Conservation (phyloP, 2,888 invertebrate genomes). For the Hyles lineata region DNA sequence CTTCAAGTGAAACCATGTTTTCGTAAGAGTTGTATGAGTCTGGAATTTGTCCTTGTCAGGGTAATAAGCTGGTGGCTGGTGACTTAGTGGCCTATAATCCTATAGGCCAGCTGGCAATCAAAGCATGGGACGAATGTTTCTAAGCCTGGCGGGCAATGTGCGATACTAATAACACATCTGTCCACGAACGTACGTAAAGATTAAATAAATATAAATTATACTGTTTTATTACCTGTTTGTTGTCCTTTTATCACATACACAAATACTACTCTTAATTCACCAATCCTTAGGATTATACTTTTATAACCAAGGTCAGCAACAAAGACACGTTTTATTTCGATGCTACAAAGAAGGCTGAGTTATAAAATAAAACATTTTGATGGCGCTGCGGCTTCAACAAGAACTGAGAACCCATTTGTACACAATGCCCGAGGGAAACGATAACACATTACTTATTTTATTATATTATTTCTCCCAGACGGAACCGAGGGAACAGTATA, state of each 20-base stretch:
- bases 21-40: too few relatives aligned
- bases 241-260: neutral
- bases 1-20: too few relatives aligned
- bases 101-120: too few relatives aligned
- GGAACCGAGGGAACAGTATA: neutral
- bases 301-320: neutral
- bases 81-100: too few relatives aligned
- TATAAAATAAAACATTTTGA: conserved; percentile 3
- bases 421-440: neutral
- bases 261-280: neutral
- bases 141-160: too few relatives aligned
- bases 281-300: neutral
- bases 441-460: neutral
- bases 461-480: neutral
- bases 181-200: too few relatives aligned
- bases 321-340: neutral
- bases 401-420: neutral
- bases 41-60: too few relatives aligned
- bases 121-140: too few relatives aligned
- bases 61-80: too few relatives aligned
- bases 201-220: too few relatives aligned
- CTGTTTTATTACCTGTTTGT: too few relatives aligned
- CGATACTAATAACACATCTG: too few relatives aligned
- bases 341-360: neutral
- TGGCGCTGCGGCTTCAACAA: neutral